Base-by-base conservation (phyloP, 2,797 vertebrate genomes). In the Liasis olivaceus region DNA sequence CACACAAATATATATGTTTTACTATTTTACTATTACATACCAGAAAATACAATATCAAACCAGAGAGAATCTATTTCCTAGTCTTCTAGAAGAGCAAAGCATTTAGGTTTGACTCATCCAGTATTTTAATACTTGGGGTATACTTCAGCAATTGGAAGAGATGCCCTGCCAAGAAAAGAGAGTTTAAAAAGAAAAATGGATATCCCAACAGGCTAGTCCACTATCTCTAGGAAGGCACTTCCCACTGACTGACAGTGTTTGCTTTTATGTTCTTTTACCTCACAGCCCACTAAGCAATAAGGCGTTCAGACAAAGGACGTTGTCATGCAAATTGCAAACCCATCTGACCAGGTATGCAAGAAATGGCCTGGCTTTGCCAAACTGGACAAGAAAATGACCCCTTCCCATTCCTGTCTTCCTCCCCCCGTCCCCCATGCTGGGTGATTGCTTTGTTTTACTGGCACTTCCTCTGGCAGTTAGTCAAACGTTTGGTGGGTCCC, bases 181-280 rank as follows among this genome's bases (percentile, higher is more conserved):
- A 72, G 5, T 87, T 28, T 63, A 60, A 87, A 89, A 72, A 42
- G 87, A 64, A 88, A 58, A 66, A 31, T 59, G 14, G 12, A 28
- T 69, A 85, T 59, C 15, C 6, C 28, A 28, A n/a, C 77, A 85
- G 66, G 28, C 28, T 89, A 58, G 6, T 31, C 26, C 54, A 72
- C 84, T 77, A 93, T 56, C 26, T 77, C 58, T 86, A 63, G 84
- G 28, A 90, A 90, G 58, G 15, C n/a, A 20, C 22, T 66, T 56
- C 58, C 36, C 24, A 56, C 63, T 87, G 84, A 36, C 63, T 86
- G 81, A 86, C 17, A 90, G 60, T 59, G 24, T 89, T 92, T 93
- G 56, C 87, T 87, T 93, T 90, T 87, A 90, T 87, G 92, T 87
- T 87, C 12, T 58, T 90, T 90, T 90, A 72, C 63, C 58, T 60